Percentiles rank a stretch among this genome's conserved stretches.
These are phyloP conservation scores for Epizoanthus rinbou DNA, from an alignment of 92 coral and sea anemone genomes.

Conservation along the genomic window DNA sequence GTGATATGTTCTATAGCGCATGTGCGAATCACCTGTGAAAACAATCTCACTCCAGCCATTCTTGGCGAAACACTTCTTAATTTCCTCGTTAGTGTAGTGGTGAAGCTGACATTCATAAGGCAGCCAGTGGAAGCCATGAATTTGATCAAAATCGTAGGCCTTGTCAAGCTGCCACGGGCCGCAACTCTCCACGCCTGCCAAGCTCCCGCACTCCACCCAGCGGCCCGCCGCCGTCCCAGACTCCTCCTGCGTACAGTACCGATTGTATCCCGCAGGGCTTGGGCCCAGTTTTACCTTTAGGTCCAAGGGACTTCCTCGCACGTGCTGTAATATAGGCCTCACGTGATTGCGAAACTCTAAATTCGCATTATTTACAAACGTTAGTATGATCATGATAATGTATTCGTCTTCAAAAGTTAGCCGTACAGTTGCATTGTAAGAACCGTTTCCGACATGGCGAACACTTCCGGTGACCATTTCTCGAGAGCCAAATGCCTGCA, in stretches of 20 bases:
- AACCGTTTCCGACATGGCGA: conserved; percentile 77
- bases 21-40: conserved; percentile 99
- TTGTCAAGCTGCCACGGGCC: conserved; percentile 83
- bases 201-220: conserved; percentile 96
- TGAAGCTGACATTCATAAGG: conserved; percentile 94
- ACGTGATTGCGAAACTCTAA: conserved; percentile 75
- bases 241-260: conserved; percentile 89
- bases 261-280: conserved; percentile 68
- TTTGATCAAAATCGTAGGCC: conserved; percentile 88
- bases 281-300: conserved; percentile 69
- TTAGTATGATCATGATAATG: conserved; percentile 75
- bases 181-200: conserved; percentile 87
- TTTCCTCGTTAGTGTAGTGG: conserved; percentile 87
- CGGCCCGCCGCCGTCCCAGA: conserved; percentile 93
- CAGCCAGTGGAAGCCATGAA: conserved; percentile 93
- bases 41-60: conserved; percentile 91
- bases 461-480: conserved; percentile 83
- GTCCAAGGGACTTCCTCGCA: conserved; percentile 82
- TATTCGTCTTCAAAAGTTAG: conserved; percentile 84
- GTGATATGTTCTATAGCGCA: conserved; percentile 95
- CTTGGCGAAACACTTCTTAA: conserved; percentile 89
- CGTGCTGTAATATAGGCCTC: conserved; percentile 77
- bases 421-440: conserved; percentile 69
- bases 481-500: conserved; percentile 84
- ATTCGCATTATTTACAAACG: conserved; percentile 77